Conservation (phyloP, 2,888 invertebrate genomes). For the Drosophila atripex region DNA sequence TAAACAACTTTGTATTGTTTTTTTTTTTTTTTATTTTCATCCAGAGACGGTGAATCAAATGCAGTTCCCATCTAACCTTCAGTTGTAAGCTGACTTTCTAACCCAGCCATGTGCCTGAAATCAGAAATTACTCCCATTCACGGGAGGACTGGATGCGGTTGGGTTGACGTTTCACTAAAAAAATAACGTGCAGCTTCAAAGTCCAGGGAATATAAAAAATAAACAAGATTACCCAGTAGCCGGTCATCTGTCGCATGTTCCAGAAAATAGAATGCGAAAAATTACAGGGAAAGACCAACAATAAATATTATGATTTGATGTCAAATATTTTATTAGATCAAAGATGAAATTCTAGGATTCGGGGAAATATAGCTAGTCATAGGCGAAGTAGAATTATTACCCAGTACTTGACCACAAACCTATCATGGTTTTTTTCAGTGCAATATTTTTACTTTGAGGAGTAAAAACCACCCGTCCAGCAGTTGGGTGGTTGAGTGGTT, state of each 20-base stretch:
- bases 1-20: conserved; percentile 20
- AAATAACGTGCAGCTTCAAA: conserved; percentile 23
- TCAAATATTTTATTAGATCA: not conserved
- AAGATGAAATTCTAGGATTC: not conserved
- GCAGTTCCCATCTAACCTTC: conserved; percentile 32
- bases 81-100: not conserved
- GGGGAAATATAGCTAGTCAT: too few species aligned
- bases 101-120: not conserved
- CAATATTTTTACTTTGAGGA: not conserved
- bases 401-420: too few species aligned
- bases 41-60: conserved; percentile 55
- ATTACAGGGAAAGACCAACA: not conserved
- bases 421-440: not conserved
- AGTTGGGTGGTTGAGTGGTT: conserved; percentile 15
- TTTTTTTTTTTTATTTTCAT: too few species aligned
- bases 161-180: conserved; percentile 9
- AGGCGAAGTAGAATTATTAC: too few species aligned
- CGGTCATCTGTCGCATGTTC: conserved; percentile 25
- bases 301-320: not conserved
- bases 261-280: conserved; percentile 7
- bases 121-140: conserved; percentile 5
- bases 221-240: conserved; percentile 13
- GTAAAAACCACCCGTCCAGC: too few species aligned
- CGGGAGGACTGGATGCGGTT: conserved; percentile 13
- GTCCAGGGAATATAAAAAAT: conserved; percentile 7